Evolutionary conservation across 92 coral and sea anemone species (phyloP), one percentile per base, ranked within the genome.

Genomic region (Phenganax marumi): DNA sequence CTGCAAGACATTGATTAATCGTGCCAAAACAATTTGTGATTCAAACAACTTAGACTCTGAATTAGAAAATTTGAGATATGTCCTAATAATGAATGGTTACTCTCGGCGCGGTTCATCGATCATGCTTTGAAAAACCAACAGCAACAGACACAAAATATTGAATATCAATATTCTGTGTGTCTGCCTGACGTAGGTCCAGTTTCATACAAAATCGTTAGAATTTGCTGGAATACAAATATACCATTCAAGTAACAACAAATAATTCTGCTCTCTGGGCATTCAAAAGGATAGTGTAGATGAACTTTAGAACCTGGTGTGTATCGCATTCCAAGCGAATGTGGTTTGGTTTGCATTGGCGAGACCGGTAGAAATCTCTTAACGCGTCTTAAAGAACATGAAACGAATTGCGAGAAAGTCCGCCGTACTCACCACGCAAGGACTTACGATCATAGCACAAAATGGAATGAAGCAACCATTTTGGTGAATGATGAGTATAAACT

Each of bases 11-110:
- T n/a, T n/a, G n/a, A n/a, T n/a, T n/a, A n/a, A n/a, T n/a, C n/a
- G n/a, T 24, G 82, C 72, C n/a, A 39, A 58, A 12, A 14, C 82
- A 5, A 68, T 68, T 14, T 68, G 73, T 18, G 73, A 68, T 18
- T 8, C 43, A 0, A 24, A 24, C 16, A 46, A 23, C 19, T 14
- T 68, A 12, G n/a, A 68, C 0, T 46, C 26, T 14, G 73, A 68
- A 24, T 18, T 9, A 13, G 11, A 68, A 68, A 43, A 68, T 24
- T 50, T 21, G 3, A 46, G n/a, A 12, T 0, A 0, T 11, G 48
- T 68, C 10, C 73, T 68, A 0, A 68, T 12, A 68, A 21, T 13
- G n/a, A 68, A 68, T 68, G 73, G 73, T 68, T 68, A 12, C 48
- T 46, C 73, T 11, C 43, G 43, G 43, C 43, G 43, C 43, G 22